Percentiles rank a stretch among this genome's conserved stretches.
These are phyloP conservation scores for Diploptera punctata DNA, from an alignment of 2,888 invertebrate genomes.

Conservation along the genomic window DNA sequence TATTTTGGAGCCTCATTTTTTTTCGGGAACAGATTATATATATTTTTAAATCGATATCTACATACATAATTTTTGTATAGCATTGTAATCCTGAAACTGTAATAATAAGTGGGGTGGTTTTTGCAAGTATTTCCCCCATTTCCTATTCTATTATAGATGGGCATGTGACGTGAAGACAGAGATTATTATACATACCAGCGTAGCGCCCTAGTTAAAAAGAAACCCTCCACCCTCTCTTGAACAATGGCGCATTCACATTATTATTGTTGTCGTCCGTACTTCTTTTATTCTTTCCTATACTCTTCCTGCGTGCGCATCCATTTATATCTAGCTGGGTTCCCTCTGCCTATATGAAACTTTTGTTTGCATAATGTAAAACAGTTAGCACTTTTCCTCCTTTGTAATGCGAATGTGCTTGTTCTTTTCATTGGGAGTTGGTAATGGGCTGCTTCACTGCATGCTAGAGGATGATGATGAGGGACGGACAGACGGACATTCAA, in stretches of 20 bases:
- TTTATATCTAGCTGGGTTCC: conserved; percentile 29
- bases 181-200: neutral
- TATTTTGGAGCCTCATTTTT: too few species aligned
- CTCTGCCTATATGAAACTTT: conserved; percentile 39
- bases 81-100: too few species aligned
- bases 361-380: conserved; percentile 44
- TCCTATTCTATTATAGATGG: neutral
- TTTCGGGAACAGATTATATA: too few species aligned
- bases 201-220: neutral
- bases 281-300: conserved; percentile 26
- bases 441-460: conserved; percentile 33
- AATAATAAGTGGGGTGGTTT: too few species aligned
- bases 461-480: conserved; percentile 24
- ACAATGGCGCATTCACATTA: conserved; percentile 6
- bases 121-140: neutral
- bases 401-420: conserved; percentile 40
- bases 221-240: neutral
- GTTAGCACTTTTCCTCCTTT: conserved; percentile 40
- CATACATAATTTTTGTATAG: too few species aligned
- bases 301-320: conserved; percentile 32
- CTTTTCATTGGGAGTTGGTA: conserved; percentile 36
- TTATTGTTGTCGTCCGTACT: neutral
- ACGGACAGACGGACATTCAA: conserved; percentile 25
- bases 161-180: neutral
- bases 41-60: too few species aligned